These are phyloP conservation scores for Calycopis cecrops DNA, from an alignment of 1,140 invertebrate genomes.

Conservation along the genomic window DNA sequence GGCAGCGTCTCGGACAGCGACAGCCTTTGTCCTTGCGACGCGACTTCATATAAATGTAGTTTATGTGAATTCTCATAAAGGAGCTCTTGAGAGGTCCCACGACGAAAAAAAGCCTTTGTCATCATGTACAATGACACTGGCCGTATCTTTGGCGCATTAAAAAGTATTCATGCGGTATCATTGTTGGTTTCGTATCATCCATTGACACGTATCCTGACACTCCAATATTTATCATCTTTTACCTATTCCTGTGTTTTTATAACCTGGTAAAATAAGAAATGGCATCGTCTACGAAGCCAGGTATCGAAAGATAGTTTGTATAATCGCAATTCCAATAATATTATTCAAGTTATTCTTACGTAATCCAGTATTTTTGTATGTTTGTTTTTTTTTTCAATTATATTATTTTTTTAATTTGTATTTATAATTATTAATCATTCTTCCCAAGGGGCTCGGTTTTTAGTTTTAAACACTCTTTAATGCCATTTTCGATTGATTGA, in stretches of 20 bases:
- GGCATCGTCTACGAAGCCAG: too few species aligned
- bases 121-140: slow-evolving; percentile 3
- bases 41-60: slow-evolving; percentile 7
- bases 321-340: too few species aligned
- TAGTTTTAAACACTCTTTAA: too few species aligned
- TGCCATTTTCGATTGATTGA: too few species aligned
- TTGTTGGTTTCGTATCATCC: slow-evolving; percentile 1
- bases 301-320: too few species aligned
- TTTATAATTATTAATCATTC: too few species aligned
- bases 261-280: background rate
- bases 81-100: slow-evolving; percentile 8
- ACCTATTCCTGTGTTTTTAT: slow-evolving; percentile 5
- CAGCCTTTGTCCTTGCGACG: background rate
- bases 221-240: slow-evolving; percentile 6
- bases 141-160: slow-evolving; percentile 9
- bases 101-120: slow-evolving; percentile 6
- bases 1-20: background rate
- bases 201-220: slow-evolving; percentile 6
- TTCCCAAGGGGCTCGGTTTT: too few species aligned
- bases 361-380: too few species aligned
- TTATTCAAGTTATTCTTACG: too few species aligned
- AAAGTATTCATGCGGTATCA: slow-evolving; percentile 8
- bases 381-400: too few species aligned
- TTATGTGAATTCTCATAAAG: background rate
- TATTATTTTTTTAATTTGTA: too few species aligned